phyloP scores from a whole-genome alignment of 23 tunicate species.

The Corella eumyota region DNA sequence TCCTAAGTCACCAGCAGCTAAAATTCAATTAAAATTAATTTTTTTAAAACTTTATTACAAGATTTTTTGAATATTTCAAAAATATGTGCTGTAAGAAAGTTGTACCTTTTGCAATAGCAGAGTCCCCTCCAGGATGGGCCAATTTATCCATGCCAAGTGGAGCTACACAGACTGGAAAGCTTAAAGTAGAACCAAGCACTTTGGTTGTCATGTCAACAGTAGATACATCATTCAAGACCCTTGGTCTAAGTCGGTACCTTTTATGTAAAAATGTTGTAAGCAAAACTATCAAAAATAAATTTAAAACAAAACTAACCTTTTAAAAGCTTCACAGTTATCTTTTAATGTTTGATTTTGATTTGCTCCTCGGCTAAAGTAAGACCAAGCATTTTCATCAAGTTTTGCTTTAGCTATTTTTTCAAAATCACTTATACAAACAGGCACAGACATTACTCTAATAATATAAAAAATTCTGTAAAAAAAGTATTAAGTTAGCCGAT shows the following conservation, averaged over 20 bases:
- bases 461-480: too few relatives aligned
- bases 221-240: conserved; percentile 56
- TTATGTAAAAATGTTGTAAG: background rate
- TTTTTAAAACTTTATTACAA: too few relatives aligned
- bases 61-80: too few relatives aligned
- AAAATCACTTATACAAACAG: conserved; percentile 53
- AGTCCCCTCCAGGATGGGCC: conserved; percentile 53
- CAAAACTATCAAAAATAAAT: background rate
- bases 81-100: too few relatives aligned
- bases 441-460: conserved; percentile 18
- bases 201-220: conserved; percentile 24
- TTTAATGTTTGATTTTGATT: conserved; percentile 56
- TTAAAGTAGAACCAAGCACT: conserved; percentile 30
- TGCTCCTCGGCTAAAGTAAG: conserved; percentile 50
- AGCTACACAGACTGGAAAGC: conserved; percentile 64
- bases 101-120: conserved; percentile 55
- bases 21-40: conserved; percentile 1
- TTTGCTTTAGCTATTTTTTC: conserved; percentile 42
- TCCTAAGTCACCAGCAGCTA: conserved; percentile 35
- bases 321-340: conserved; percentile 54
- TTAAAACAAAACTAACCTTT: conserved; percentile 16
- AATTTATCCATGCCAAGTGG: conserved; percentile 66
- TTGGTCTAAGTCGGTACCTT: conserved; percentile 56
- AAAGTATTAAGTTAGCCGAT: too few relatives aligned
- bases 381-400: conserved; percentile 30